Conservation (phyloP, 2,888 invertebrate genomes). For the Clusia tigrina region DNA sequence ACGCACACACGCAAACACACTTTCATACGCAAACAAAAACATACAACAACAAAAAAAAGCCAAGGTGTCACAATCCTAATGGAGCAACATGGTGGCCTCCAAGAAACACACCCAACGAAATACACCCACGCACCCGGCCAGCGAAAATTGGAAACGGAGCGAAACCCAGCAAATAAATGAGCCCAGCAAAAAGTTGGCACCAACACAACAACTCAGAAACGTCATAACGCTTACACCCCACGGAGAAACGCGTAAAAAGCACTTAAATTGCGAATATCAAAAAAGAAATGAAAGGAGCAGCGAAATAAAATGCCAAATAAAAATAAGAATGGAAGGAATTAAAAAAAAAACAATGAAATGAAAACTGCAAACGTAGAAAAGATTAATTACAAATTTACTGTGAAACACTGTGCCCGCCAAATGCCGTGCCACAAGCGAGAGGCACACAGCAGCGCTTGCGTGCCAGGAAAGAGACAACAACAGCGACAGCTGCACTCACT, state of each 20-base stretch:
- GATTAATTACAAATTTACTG: constrained; percentile 57
- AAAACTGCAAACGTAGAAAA: constrained; percentile 37
- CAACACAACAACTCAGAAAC: constrained; percentile 33
- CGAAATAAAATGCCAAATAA: constrained; percentile 6
- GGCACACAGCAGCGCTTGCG: background rate
- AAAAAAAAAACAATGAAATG: constrained; percentile 11
- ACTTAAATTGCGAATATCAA: constrained; percentile 27
- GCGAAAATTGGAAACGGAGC: background rate
- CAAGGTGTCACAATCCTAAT: constrained; percentile 48
- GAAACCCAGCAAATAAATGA: constrained; percentile 7
- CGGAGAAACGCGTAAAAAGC: constrained; percentile 30
- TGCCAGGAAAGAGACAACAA: constrained; percentile 14
- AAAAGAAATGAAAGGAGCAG: background rate
- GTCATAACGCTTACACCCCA: constrained; percentile 34
- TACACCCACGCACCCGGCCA: constrained; percentile 7
- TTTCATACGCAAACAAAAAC: constrained; percentile 19
- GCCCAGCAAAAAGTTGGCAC: constrained; percentile 35
- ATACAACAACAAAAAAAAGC: constrained; percentile 18
- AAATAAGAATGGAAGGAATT: constrained; percentile 8
- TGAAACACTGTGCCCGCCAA: constrained; percentile 34
- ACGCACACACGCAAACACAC: constrained; percentile 19
- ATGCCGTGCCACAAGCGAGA: background rate
- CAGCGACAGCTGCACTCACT: constrained; percentile 26
- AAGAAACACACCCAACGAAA: constrained; percentile 5
- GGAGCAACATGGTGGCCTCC: constrained; percentile 22